Evolutionary conservation across 2,888 invertebrate species (phyloP).

Genomic region (Seira sanloemensis): DNA sequence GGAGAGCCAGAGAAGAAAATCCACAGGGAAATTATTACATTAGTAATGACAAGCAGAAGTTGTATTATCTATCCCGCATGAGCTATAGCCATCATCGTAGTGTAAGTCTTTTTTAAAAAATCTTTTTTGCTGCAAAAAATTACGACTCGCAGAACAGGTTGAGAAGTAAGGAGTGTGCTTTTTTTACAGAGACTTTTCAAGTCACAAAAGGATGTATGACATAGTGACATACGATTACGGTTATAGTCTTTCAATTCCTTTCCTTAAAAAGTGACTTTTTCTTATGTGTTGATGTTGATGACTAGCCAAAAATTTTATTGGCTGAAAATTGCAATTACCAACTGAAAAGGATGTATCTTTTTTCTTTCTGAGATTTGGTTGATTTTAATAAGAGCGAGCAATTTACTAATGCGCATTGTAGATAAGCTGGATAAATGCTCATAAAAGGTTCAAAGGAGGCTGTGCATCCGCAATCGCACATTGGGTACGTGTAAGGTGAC

Average conservation of each 20-base stretch:
- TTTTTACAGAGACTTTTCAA: slow-evolving; percentile 9
- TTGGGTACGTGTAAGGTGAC: slow-evolving; percentile 28
- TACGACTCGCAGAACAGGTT: slow-evolving; percentile 45
- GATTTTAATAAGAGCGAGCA: no score
- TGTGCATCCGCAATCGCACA: no score
- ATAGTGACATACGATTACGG: slow-evolving; percentile 29
- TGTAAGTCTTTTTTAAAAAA: not conserved
- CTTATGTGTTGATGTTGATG: no score
- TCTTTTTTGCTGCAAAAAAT: slow-evolving; percentile 22
- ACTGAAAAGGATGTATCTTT: no score
- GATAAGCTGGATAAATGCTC: no score
- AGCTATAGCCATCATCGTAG: slow-evolving; percentile 28
- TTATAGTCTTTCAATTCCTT: not conserved
- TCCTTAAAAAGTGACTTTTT: no score
- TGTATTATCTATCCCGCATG: not conserved
- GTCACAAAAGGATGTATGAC: slow-evolving; percentile 14
- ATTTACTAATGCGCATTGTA: no score
- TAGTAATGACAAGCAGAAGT: not conserved
- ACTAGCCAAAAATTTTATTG: no score
- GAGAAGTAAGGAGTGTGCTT: slow-evolving; percentile 6
- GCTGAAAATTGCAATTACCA: no score
- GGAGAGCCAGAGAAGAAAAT: not conserved
- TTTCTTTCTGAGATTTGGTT: no score
- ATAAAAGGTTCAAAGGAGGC: no score
- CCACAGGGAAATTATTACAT: slow-evolving; percentile 24